Conservation (phyloP, 2,113 vertebrate genomes). For the Trogon surrucura region DNA sequence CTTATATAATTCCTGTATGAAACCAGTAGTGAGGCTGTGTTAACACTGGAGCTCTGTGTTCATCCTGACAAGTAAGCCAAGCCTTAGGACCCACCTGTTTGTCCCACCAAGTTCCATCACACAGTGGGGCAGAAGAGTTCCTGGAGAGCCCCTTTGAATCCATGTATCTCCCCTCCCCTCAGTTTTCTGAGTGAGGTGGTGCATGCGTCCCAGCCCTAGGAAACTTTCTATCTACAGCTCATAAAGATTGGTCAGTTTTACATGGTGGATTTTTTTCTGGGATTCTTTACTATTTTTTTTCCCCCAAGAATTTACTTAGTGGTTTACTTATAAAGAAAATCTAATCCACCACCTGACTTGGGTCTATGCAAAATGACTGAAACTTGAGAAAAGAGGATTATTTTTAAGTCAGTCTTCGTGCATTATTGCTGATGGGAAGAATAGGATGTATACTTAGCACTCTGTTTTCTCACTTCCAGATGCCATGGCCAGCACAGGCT, state of each 20-base stretch:
- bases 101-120: rapidly evolving
- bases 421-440: not conserved
- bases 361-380: not conserved
- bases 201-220: too few relatives aligned
- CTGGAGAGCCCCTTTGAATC: not conserved
- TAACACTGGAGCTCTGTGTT: not conserved
- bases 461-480: not conserved
- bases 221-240: not conserved
- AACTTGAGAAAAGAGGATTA: not conserved
- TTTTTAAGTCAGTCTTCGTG: not conserved
- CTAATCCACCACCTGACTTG: not conserved
- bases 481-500: not conserved
- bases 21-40: not conserved
- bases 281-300: not conserved
- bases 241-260: not conserved
- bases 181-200: not conserved
- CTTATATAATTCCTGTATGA: not conserved
- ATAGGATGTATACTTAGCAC: not conserved
- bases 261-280: rapidly evolving
- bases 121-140: not conserved
- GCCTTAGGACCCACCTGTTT: not conserved
- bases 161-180: rapidly evolving
- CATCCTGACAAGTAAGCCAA: not conserved
- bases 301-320: not conserved
- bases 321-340: not conserved